phyloP scores from a whole-genome alignment of 2,888 invertebrate species.

The Leptinotarsa tumamoca region DNA sequence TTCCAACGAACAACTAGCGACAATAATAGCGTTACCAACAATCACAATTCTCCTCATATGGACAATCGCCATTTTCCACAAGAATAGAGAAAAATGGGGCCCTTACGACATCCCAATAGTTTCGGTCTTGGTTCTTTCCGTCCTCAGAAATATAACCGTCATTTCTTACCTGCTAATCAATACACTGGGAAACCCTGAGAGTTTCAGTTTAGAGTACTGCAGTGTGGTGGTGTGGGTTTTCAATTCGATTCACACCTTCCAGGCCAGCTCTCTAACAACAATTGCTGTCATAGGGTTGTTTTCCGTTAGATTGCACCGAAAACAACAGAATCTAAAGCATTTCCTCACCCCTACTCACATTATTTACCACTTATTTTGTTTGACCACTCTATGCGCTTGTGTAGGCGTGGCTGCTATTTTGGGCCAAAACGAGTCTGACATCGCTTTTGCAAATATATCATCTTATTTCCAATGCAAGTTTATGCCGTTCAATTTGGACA shows the following conservation, averaged over 20 bases:
- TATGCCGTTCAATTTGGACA: constrained; percentile 67
- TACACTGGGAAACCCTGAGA: constrained; percentile 51
- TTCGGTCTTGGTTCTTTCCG: constrained; percentile 64
- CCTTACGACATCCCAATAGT: constrained; percentile 69
- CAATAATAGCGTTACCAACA: constrained; percentile 66
- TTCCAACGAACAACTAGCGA: constrained; percentile 63
- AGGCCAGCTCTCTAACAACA: constrained; percentile 68
- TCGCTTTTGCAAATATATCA: constrained; percentile 29
- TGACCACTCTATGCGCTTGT: constrained; percentile 68
- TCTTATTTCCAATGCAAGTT: constrained; percentile 61
- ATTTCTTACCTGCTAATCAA: constrained; percentile 63
- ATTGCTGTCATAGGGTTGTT: constrained; percentile 68
- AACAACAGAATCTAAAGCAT: constrained; percentile 61
- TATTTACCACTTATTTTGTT: constrained; percentile 68
- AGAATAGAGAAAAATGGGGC: constrained; percentile 68
- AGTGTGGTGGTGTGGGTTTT: constrained; percentile 67
- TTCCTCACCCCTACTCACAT: constrained; percentile 65
- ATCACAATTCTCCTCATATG: constrained; percentile 66
- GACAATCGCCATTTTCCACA: constrained; percentile 68
- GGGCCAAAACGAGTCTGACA: constrained; percentile 58
- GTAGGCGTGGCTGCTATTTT: constrained; percentile 70
- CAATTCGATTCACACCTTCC: constrained; percentile 69
- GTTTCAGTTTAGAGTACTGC: constrained; percentile 63
- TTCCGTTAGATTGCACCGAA: constrained; percentile 61
- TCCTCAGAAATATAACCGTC: constrained; percentile 65